Evolutionary conservation across 2,888 invertebrate genomes (phyloP).

Genomic region (Drosophila seclusa): DNA sequence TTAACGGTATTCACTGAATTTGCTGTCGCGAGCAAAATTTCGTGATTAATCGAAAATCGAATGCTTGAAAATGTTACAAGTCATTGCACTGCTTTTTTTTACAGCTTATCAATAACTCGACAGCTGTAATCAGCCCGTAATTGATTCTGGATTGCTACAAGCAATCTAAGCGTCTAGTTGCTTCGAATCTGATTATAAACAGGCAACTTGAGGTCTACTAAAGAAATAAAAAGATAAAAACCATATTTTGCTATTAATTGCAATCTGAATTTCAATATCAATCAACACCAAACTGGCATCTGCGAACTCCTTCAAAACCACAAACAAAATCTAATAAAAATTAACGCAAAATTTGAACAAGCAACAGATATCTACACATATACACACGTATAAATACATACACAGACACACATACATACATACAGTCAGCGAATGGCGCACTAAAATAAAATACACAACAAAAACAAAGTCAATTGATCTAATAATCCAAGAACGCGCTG

Average conservation of each 20-base stretch:
- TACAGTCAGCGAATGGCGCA: conserved; percentile 54
- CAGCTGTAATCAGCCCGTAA: neutral
- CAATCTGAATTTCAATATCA: conserved; percentile 19
- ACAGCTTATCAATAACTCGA: neutral
- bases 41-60: neutral
- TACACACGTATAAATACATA: neutral
- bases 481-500: conserved; percentile 67
- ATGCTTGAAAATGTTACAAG: neutral
- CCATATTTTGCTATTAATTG: neutral
- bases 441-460: conserved; percentile 34
- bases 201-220: neutral
- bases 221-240: neutral
- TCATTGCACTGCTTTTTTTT: neutral
- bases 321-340: conserved; percentile 46
- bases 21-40: conserved; percentile 14
- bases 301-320: conserved; percentile 26
- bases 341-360: conserved; percentile 46
- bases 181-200: neutral
- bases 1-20: conserved; percentile 12
- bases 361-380: conserved; percentile 29
- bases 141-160: neutral
- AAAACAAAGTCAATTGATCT: conserved; percentile 72
- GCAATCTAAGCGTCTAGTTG: neutral
- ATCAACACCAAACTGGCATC: conserved; percentile 49
- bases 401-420: neutral